Base-by-base conservation (phyloP, 2,888 invertebrate genomes). In the Catocala sponsa region DNA sequence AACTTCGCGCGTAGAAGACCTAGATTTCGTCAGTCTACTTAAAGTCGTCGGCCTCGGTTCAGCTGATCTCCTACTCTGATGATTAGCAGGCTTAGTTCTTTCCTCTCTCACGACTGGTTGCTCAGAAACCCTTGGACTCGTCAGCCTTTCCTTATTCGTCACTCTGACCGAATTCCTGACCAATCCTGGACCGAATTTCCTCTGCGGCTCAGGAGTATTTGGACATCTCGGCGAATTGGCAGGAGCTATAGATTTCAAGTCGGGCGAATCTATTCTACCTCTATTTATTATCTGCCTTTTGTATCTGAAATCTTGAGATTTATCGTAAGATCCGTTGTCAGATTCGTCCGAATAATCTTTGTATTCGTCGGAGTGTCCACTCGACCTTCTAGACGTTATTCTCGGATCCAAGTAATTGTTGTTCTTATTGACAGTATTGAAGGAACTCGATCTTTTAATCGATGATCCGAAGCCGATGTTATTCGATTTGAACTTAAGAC, bases 211-310 rank as follows among this genome's bases (percentile, higher is more conserved):
- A 0, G 96, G 96, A 0, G 96, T 96, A 56, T 95, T 96, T 0
- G 96, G 96, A 83, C 96, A 96, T 76, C 94, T 89, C 0, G 95
- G 90, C 9, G 93, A 92, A 70, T 95, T 95, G 0, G 91, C 88
- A 9, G 94, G 91, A 0, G 89, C 94, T 4, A 91, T 83, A 6
- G 92, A 85, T 69, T 95, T 95, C 57, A 94, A 81, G 75, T 95
- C 94, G 1, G 93, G 93, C 6, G 92, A 91, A 70, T 96, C 96
- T 43, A 96, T 96, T 95, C 87, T 96, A 76, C 76, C 97, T 92
- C 91, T 97, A 91, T 83, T 96, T 65, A 73, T 55, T 6, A 96
- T 94, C n/a, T 97, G 97, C 71, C 97, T 95, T 85, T 98, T 98
- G 76, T 96, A 96, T 48, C 91, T 83, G 10, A 82, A 63, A 95